phyloP scores from a whole-genome alignment of 1,140 invertebrate genomes.

The Littorina saxatilis region DNA sequence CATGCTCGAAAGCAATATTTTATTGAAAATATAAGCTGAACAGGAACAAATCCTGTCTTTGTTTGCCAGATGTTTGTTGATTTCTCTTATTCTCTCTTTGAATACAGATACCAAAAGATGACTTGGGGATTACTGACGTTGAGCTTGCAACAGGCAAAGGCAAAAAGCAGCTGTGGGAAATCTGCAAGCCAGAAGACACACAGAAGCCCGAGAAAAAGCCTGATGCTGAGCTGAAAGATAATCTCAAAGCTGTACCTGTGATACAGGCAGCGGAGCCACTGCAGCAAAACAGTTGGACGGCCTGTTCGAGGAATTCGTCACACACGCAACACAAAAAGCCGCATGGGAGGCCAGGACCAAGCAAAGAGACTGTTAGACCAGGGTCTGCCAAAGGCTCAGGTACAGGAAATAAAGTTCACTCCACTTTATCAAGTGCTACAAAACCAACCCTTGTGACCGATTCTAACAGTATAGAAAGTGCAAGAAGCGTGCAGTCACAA shows the following conservation, averaged over 20 bases:
- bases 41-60: too few species aligned
- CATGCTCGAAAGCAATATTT: too few species aligned
- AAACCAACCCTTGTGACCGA: background rate
- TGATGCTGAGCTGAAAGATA: too few species aligned
- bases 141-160: background rate
- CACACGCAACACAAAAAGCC: background rate
- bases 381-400: background rate
- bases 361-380: background rate
- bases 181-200: background rate
- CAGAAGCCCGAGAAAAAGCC: background rate
- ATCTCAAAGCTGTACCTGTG: background rate
- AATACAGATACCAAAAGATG: background rate
- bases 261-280: background rate
- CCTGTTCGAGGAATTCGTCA: background rate
- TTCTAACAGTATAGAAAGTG: constrained; percentile 10
- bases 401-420: background rate
- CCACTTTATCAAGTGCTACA: background rate
- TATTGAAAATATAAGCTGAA: too few species aligned
- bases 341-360: background rate
- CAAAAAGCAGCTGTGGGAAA: background rate
- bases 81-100: background rate
- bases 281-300: background rate
- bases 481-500: background rate
- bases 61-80: too few species aligned
- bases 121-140: background rate